Conservation (phyloP, 2,888 invertebrate species). For the Nephrotoma flavescens region DNA sequence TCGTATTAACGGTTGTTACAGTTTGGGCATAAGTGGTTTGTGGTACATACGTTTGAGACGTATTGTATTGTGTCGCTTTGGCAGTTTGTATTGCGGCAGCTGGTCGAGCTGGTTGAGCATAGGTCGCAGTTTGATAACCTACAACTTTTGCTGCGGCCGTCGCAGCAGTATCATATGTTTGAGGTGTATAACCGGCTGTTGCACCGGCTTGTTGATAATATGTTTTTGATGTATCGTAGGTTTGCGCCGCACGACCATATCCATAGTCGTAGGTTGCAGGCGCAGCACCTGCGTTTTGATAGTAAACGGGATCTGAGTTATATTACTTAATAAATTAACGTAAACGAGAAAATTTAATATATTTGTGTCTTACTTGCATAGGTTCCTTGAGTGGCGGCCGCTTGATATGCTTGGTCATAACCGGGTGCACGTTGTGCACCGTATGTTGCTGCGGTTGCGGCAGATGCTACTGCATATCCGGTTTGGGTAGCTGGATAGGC, state of each 20-base stretch:
- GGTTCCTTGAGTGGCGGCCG: slow-evolving; percentile 60
- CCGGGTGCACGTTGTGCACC: slow-evolving; percentile 62
- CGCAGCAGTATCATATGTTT: slow-evolving; percentile 32
- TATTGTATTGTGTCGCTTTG: slow-evolving; percentile 42
- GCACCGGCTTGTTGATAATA: slow-evolving; percentile 67
- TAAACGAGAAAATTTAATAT: neutral
- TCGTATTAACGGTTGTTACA: slow-evolving; percentile 16
- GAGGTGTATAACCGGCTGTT: slow-evolving; percentile 31
- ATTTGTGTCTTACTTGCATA: slow-evolving; percentile 34
- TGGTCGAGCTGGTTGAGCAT: slow-evolving; percentile 49
- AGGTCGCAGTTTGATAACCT: slow-evolving; percentile 23
- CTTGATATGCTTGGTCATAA: slow-evolving; percentile 73
- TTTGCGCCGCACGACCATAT: slow-evolving; percentile 48
- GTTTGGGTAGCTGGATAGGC: slow-evolving; percentile 73
- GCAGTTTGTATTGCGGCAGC: slow-evolving; percentile 47
- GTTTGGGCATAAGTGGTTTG: slow-evolving; percentile 13
- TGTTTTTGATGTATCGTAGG: slow-evolving; percentile 71
- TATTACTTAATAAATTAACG: neutral
- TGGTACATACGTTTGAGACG: slow-evolving; percentile 34
- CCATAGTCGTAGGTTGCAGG: slow-evolving; percentile 53
- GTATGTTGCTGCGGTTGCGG: slow-evolving; percentile 71
- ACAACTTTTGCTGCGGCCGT: slow-evolving; percentile 21
- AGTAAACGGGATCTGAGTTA: neutral
- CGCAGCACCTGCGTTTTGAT: slow-evolving; percentile 29
- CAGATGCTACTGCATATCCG: slow-evolving; percentile 69